These are phyloP conservation scores for Chymomyza amoena DNA, from an alignment of 2,888 invertebrate genomes.

Conservation along the genomic window DNA sequence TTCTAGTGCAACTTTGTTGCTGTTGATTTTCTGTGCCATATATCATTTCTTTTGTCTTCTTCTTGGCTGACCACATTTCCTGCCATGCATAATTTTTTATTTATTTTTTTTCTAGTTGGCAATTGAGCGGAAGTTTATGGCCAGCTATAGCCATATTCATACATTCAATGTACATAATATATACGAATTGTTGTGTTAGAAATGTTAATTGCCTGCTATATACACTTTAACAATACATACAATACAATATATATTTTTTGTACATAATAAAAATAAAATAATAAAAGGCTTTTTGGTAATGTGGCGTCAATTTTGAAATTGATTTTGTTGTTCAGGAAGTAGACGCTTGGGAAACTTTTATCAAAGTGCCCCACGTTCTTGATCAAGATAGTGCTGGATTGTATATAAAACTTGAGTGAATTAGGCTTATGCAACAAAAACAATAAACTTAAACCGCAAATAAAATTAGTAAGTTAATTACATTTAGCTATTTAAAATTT, in stretches of 20 bases:
- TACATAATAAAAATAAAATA: background rate
- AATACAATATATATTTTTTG: background rate
- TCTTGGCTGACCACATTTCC: background rate
- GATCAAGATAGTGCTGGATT: background rate
- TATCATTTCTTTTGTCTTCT: background rate
- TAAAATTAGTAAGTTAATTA: no score
- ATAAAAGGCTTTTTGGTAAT: background rate
- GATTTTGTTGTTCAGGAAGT: background rate
- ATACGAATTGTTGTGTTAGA: background rate
- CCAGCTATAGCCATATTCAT: background rate
- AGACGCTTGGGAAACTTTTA: background rate
- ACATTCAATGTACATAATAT: background rate
- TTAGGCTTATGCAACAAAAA: background rate
- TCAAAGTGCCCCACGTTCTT: background rate
- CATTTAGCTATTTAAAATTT: no score
- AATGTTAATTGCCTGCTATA: background rate
- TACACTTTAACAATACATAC: background rate
- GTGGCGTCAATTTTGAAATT: background rate
- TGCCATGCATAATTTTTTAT: background rate
- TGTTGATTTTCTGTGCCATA: background rate
- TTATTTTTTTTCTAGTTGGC: background rate
- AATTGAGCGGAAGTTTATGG: background rate
- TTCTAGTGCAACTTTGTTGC: background rate
- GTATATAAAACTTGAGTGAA: no score
- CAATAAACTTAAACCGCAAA: background rate